Evolutionary conservation across 2,888 invertebrate genomes (phyloP), one percentile per base, ranked within the genome.

Genomic region (Chydorus sphaericus): DNA sequence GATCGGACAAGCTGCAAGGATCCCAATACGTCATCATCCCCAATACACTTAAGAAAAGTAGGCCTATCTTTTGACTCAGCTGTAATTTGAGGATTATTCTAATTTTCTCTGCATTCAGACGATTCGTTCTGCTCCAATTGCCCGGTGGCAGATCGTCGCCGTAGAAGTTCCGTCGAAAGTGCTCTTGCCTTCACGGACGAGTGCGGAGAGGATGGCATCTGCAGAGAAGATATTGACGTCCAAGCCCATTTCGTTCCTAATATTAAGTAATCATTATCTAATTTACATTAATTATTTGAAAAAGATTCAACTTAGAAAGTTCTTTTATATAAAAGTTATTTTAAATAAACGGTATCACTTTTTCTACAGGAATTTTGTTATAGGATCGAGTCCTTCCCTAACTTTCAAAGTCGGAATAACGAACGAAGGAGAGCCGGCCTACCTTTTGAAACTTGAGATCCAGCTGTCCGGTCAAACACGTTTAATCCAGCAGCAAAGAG

Each of bases 171-270:
- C 8, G 37, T 49, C 2, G 53, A 54, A 8, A 29, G 56, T 1
- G 26, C 56, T 56, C 2, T 59, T 70, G 23, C 65, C 67, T 28
- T 65, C 44, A 70, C 74, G 0, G 69, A 72, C 44, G 76, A 74
- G 56, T 79, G 79, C 61, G 77, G 77, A 0, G 68, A 71, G 14
- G 77, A 77, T 58, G 66, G 74, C 37, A 69, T 74, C 54, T 76
- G 79, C 63, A 70, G 67, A 8, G 75, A 78, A 1, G 70, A 73
- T 65, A 64, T 79, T 4, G 64, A 64, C 1, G 65, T 78, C 64
- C 64, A 62, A 0, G 61, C 60, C 8, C 18, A 30, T 14, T 62
- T 63, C 48, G 28, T 55, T 38, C 29, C 18, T 16, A 55, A 59
- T 30, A 44, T 60, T 30, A 44, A 48, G 58, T 54, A 16, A 39